phyloP scores from a whole-genome alignment of 2,888 invertebrate species.

The Alsophila aescularia region DNA sequence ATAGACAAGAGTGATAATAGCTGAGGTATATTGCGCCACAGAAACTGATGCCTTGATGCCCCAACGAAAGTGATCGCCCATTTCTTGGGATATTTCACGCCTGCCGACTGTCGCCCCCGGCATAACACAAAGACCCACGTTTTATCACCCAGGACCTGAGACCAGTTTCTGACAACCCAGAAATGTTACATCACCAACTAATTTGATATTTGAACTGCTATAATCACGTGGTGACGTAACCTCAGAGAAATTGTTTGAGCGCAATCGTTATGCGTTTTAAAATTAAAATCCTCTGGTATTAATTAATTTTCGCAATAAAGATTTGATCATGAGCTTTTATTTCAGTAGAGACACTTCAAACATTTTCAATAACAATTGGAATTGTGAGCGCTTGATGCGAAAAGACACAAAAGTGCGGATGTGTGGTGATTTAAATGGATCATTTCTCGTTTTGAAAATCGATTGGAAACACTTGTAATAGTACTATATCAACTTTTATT shows the following conservation, averaged over 20 bases:
- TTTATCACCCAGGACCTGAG: constrained; percentile 38
- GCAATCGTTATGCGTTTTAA: constrained; percentile 31
- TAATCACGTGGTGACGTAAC: constrained; percentile 37
- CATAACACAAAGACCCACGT: constrained; percentile 40
- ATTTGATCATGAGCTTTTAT: constrained; percentile 26
- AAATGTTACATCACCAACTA: constrained; percentile 31
- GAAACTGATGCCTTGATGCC: constrained; percentile 61
- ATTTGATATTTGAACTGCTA: constrained; percentile 34
- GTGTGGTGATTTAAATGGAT: constrained; percentile 19
- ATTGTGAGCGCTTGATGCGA: constrained; percentile 35
- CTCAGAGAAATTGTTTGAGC: constrained; percentile 28
- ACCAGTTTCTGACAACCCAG: constrained; percentile 35
- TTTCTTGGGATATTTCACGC: constrained; percentile 40
- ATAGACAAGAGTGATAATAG: constrained; percentile 11
- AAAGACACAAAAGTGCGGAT: constrained; percentile 25
- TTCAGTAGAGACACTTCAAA: constrained; percentile 27
- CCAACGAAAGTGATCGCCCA: constrained; percentile 57
- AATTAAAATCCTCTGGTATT: constrained; percentile 35
- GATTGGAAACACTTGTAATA: constrained; percentile 65
- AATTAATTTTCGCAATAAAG: constrained; percentile 37
- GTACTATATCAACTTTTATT: constrained; percentile 64
- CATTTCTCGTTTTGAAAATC: constrained; percentile 45
- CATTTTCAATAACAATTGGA: constrained; percentile 42
- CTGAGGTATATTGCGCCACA: constrained; percentile 46
- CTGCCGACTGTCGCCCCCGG: constrained; percentile 43